phyloP scores from a whole-genome alignment of 2,888 invertebrate genomes.

The Minunthozetes semirufus region DNA sequence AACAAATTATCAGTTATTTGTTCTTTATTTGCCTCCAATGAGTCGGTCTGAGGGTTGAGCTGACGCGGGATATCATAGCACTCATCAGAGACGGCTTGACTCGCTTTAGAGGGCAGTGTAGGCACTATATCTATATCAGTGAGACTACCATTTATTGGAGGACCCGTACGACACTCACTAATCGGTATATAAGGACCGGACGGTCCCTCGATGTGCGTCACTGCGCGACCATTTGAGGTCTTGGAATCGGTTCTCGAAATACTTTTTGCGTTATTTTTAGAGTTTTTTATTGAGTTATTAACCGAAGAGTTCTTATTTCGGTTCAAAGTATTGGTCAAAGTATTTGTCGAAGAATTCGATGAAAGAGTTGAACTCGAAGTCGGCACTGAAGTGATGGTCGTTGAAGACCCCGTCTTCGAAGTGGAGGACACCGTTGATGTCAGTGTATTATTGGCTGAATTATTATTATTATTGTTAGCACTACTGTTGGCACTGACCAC shows the following conservation, averaged over 20 bases:
- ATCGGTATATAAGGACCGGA: constrained; percentile 70
- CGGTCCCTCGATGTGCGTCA: constrained; percentile 26
- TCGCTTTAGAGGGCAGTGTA: constrained; percentile 39
- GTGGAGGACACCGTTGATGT: neutral
- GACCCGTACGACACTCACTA: constrained; percentile 81
- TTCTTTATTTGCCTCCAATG: neutral
- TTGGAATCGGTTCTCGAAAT: neutral
- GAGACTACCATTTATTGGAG: constrained; percentile 34
- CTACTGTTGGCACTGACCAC: neutral
- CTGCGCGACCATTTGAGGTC: constrained; percentile 4
- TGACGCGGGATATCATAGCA: constrained; percentile 10
- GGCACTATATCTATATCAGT: constrained; percentile 37
- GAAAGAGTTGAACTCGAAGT: neutral
- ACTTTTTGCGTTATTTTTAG: neutral
- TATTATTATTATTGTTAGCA: constrained; percentile 5
- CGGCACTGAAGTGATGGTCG: constrained; percentile 20
- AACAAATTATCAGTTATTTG: neutral
- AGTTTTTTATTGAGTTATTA: neutral
- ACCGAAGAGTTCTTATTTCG: neutral
- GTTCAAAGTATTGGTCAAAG: neutral
- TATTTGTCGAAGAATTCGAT: neutral
- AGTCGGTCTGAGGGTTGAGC: neutral
- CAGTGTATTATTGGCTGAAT: neutral
- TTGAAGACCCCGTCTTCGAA: constrained; percentile 18
- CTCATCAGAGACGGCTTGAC: constrained; percentile 33